Conservation (phyloP, 2,888 invertebrate genomes). For the Teinopalpus imperialis region DNA sequence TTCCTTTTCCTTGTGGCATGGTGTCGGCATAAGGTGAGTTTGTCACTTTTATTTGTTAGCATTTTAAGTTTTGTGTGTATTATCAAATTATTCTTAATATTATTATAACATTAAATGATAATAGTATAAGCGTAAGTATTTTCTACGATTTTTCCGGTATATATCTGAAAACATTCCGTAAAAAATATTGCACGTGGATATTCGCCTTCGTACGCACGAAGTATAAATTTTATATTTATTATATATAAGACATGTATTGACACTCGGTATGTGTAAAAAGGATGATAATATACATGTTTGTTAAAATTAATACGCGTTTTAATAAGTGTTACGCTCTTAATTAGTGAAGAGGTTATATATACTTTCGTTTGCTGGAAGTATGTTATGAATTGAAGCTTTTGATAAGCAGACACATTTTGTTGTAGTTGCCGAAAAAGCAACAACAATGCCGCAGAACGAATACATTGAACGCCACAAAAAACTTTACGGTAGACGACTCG, state of each 20-base stretch:
- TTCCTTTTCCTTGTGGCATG: constrained; percentile 79
- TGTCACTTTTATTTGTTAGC: constrained; percentile 44
- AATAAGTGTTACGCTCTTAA: constrained; percentile 27
- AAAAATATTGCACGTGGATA: constrained; percentile 28
- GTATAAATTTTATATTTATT: too few relatives aligned
- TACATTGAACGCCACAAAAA: constrained; percentile 99
- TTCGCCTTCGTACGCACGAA: too few relatives aligned
- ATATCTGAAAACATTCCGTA: background rate
- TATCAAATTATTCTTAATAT: background rate
- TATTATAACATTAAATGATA: constrained; percentile 1
- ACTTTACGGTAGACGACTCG: constrained; percentile 96
- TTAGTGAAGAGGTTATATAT: constrained; percentile 46
- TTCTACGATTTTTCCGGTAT: background rate
- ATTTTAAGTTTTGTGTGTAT: constrained; percentile 39
- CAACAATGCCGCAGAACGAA: constrained; percentile 98
- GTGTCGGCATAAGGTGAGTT: constrained; percentile 79
- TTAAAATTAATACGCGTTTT: too few relatives aligned
- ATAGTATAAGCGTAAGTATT: constrained; percentile 15
- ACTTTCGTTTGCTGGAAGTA: constrained; percentile 24
- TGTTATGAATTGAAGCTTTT: constrained; percentile 35
- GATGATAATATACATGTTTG: too few relatives aligned
- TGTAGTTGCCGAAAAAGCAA: constrained; percentile 80
- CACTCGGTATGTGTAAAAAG: too few relatives aligned
- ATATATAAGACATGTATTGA: too few relatives aligned
- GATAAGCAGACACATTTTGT: constrained; percentile 66